phyloP scores from a whole-genome alignment of 2,888 invertebrate species.

The Camptogramma bilineatum region DNA sequence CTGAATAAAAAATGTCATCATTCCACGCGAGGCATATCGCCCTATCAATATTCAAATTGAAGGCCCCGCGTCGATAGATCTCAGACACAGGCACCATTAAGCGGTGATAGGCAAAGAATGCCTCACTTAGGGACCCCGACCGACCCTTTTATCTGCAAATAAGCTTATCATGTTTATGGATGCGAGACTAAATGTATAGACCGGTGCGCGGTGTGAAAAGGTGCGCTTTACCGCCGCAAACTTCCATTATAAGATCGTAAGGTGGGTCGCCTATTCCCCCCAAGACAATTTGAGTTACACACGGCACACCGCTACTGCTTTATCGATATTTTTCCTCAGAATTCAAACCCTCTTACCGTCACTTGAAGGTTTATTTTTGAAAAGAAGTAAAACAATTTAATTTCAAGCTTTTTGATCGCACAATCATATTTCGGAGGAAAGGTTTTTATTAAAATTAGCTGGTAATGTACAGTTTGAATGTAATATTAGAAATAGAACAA shows the following conservation, averaged over 20 bases:
- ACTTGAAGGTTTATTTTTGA: slow-evolving; percentile 14
- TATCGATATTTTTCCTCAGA: slow-evolving; percentile 27
- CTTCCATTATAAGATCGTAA: slow-evolving; percentile 65
- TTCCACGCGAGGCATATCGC: slow-evolving; percentile 56
- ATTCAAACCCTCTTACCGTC: slow-evolving; percentile 24
- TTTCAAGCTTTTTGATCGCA: slow-evolving; percentile 2
- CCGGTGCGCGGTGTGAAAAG: slow-evolving; percentile 63
- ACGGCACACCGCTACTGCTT: slow-evolving; percentile 29
- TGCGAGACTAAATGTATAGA: slow-evolving; percentile 71
- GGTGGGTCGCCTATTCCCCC: slow-evolving; percentile 54
- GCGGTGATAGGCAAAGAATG: slow-evolving; percentile 79
- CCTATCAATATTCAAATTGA: slow-evolving; percentile 81
- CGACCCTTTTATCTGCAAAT: slow-evolving; percentile 81
- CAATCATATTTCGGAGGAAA: slow-evolving; percentile 14
- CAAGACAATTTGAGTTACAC: slow-evolving; percentile 49
- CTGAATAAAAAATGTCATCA: slow-evolving; percentile 62
- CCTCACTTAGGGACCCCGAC: slow-evolving; percentile 73
- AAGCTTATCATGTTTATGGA: slow-evolving; percentile 82
- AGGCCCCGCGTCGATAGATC: slow-evolving; percentile 70
- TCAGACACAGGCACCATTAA: slow-evolving; percentile 77
- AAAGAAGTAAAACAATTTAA: background rate
- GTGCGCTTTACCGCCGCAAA: slow-evolving; percentile 65
- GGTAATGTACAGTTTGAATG: background rate
- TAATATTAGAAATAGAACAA: background rate
- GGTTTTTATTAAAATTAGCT: background rate